These are phyloP conservation scores for Apis mellifera DNA, from an alignment of 1,140 invertebrate species.

Conservation along the genomic window Amel_HAv3.1 CM009931.2:20763501-20764000, in stretches of 20 bases:
- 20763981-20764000: background rate
- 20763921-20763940: no score
- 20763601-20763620: conserved; percentile 66
- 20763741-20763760: conserved; percentile 56
- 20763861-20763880: background rate
- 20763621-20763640: conserved; percentile 67
- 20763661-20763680: conserved; percentile 55
- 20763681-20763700: conserved; percentile 20
- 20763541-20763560: conserved; percentile 62
- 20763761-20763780: conserved; percentile 44
- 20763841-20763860: background rate
- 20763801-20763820: background rate
- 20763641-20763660: conserved; percentile 64
- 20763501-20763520: conserved; percentile 42
- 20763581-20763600: conserved; percentile 58
- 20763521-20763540: conserved; percentile 56
- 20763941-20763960: no score
- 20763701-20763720: conserved; percentile 32
- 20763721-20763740: conserved; percentile 3
- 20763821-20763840: background rate
- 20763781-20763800: background rate
- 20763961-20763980: no score
- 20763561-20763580: conserved; percentile 53
- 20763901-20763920: background rate
- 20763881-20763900: background rate